Evolutionary conservation across 1,140 invertebrate species (phyloP).

Genomic region (Pectinophora gossypiella): DNA sequence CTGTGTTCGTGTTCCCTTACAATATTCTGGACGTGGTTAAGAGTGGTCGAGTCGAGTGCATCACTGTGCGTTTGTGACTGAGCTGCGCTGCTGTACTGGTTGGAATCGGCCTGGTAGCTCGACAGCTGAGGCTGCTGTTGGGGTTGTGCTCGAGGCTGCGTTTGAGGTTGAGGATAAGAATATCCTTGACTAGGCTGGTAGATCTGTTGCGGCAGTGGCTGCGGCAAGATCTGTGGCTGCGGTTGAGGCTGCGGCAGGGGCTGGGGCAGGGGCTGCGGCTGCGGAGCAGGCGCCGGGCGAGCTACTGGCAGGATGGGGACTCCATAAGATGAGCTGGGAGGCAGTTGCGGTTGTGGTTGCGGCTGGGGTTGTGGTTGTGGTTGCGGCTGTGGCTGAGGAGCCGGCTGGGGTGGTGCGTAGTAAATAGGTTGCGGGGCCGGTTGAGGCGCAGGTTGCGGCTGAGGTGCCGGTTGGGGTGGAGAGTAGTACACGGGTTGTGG

Average conservation of each 20-base stretch:
- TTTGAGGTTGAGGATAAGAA: slow-evolving; percentile 28
- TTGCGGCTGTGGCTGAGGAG: slow-evolving; percentile 2
- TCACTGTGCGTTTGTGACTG: slow-evolving; percentile 38
- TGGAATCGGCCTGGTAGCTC: slow-evolving; percentile 48
- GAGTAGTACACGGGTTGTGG: neutral
- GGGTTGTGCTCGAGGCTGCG: slow-evolving; percentile 27
- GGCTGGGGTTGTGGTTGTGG: neutral
- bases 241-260: slow-evolving; percentile 12
- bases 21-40: slow-evolving; percentile 46
- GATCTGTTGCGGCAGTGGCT: slow-evolving; percentile 7
- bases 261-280: slow-evolving; percentile 8
- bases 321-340: neutral
- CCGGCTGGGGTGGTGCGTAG: neutral
- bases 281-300: neutral
- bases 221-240: slow-evolving; percentile 7
- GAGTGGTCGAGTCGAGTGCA: slow-evolving; percentile 50
- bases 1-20: slow-evolving; percentile 56
- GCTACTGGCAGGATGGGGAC: neutral
- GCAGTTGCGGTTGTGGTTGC: slow-evolving; percentile 1
- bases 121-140: slow-evolving; percentile 24
- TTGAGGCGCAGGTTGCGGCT: neutral
- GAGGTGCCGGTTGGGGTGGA: neutral
- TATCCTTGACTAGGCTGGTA: slow-evolving; percentile 17
- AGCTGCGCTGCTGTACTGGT: slow-evolving; percentile 32
- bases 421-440: too few relatives aligned